Conservation (phyloP, 2,113 vertebrate species). For the Ornithorhynchus anatinus region DNA sequence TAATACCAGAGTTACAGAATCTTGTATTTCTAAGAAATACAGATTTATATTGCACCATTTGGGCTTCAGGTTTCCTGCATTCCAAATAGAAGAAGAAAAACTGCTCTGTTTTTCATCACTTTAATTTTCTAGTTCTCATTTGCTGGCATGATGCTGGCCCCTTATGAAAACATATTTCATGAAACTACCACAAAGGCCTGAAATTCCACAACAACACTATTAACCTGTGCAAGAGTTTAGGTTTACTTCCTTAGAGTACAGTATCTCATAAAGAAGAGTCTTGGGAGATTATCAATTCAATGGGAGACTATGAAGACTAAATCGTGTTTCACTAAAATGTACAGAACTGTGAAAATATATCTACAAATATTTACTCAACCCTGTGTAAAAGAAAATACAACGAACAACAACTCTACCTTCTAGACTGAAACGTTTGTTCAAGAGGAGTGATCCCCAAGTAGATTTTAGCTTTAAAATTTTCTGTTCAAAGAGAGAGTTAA, state of each 20-base stretch:
- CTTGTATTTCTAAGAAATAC: background rate
- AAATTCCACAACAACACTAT: constrained; percentile 17
- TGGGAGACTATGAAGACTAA: background rate
- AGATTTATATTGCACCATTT: background rate
- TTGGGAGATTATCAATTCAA: background rate
- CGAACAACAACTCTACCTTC: no score
- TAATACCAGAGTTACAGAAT: background rate
- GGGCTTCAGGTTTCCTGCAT: background rate
- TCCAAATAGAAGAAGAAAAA: background rate
- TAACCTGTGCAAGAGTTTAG: constrained; percentile 28
- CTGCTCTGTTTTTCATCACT: background rate
- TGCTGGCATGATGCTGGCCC: background rate
- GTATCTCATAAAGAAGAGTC: constrained; percentile 25
- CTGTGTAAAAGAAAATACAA: background rate
- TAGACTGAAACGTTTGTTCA: no score
- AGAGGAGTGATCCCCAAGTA: no score
- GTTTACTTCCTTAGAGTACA: background rate
- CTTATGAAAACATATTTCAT: constrained; percentile 39
- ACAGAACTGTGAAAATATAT: constrained; percentile 11
- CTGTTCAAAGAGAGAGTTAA: no score
- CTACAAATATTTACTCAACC: background rate
- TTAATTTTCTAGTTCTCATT: background rate
- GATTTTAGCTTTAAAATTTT: no score
- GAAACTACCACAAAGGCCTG: background rate
- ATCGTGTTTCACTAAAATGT: background rate